Evolutionary conservation across 2,888 invertebrate species (phyloP).

Genomic region (Lottia scabra): DNA sequence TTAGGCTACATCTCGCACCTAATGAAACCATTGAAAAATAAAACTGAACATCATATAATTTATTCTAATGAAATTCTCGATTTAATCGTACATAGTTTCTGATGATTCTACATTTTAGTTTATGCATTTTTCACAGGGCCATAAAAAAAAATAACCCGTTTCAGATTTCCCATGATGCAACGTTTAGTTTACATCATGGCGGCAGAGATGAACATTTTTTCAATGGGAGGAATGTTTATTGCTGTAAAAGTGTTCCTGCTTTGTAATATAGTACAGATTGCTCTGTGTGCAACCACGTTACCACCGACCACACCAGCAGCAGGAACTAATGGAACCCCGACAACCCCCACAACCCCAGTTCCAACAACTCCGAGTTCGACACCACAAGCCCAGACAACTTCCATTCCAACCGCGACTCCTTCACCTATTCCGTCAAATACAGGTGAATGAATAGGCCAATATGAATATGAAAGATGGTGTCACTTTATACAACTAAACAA

Average conservation of each 20-base stretch:
- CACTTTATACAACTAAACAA: too few relatives aligned
- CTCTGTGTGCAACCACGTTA: neutral
- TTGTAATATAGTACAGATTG: neutral
- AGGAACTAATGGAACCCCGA: too few relatives aligned
- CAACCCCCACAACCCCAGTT: constrained; percentile 6
- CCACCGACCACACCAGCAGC: constrained; percentile 11
- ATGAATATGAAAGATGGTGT: too few relatives aligned
- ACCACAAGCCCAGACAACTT: constrained; percentile 25
- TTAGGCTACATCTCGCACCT: neutral
- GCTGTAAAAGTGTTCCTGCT: neutral
- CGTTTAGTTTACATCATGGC: constrained; percentile 33
- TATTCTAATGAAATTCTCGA: too few relatives aligned
- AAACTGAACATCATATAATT: too few relatives aligned
- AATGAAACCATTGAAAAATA: too few relatives aligned
- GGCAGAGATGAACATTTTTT: constrained; percentile 15
- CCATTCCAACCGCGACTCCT: constrained; percentile 22
- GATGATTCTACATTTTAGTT: too few relatives aligned
- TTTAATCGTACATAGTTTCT: too few relatives aligned
- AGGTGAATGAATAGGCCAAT: neutral
- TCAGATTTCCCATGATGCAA: constrained; percentile 8
- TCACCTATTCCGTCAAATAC: constrained; percentile 12
- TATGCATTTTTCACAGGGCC: neutral
- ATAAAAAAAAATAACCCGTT: constrained; percentile 1
- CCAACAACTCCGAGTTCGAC: constrained; percentile 26
- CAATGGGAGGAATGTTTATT: neutral